Percentiles rank a stretch among this genome's conserved stretches.
Evolutionary conservation across 2,888 invertebrate genomes (phyloP).

Genomic region (Zhuqinia jingwanae): DNA sequence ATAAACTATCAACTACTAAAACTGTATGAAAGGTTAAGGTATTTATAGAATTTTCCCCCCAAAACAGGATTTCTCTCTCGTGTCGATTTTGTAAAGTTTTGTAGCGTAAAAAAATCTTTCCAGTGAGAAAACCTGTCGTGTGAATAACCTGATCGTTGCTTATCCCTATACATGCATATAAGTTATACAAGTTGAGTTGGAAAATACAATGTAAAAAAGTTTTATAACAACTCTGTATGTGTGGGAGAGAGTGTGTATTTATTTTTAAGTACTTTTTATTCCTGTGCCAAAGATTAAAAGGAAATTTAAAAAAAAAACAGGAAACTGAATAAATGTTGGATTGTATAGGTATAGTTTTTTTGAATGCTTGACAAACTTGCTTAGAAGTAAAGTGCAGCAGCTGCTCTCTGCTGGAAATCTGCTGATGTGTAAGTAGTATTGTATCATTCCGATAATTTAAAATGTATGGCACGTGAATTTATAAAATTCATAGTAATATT

Average conservation of each 20-base stretch:
- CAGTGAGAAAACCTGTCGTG: no score
- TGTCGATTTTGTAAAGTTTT: no score
- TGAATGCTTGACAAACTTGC: slow-evolving; percentile 19
- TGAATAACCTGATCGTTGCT: no score
- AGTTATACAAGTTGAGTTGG: background rate
- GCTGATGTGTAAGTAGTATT: background rate
- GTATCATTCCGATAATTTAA: background rate
- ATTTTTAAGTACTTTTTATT: slow-evolving; percentile 23
- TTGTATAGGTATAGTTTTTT: slow-evolving; percentile 25
- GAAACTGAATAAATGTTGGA: no score
- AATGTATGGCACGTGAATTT: slow-evolving; percentile 25
- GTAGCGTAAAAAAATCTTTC: no score
- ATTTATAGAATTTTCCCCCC: no score
- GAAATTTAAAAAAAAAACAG: background rate
- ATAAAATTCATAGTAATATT: background rate
- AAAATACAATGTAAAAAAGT: slow-evolving; percentile 17
- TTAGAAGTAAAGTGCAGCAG: no score
- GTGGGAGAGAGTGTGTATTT: no score
- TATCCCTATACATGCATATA: no score
- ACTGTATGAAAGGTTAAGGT: no score
- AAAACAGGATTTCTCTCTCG: no score
- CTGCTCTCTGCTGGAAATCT: background rate
- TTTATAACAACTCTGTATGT: slow-evolving; percentile 25
- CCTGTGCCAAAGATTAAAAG: slow-evolving; percentile 34
- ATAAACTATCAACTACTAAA: no score